Conservation (phyloP, 2,888 invertebrate genomes). For the Zygogramma bicolorata region DNA sequence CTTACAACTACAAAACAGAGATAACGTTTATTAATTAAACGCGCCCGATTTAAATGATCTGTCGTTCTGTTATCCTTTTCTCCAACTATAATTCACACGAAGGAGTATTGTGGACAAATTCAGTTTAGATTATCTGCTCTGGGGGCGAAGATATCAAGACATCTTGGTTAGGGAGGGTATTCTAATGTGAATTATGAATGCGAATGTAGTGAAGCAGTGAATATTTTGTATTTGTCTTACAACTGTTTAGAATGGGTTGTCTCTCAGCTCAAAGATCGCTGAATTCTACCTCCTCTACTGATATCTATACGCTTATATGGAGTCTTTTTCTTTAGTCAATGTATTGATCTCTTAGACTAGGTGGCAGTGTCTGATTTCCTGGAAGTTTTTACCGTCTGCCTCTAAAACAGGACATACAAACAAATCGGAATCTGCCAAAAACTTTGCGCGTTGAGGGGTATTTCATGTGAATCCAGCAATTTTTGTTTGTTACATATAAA, state of each 20-base stretch:
- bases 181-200: not conserved
- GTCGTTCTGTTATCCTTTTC: slow-evolving; percentile 26
- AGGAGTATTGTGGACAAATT: slow-evolving; percentile 28
- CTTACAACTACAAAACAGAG: slow-evolving; percentile 47
- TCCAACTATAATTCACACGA: slow-evolving; percentile 34
- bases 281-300: too few species aligned
- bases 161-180: slow-evolving; percentile 11
- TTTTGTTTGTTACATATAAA: too few species aligned
- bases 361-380: too few species aligned
- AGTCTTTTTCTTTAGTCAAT: too few species aligned
- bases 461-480: too few species aligned
- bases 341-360: too few species aligned
- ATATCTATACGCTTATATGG: too few species aligned
- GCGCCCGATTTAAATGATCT: slow-evolving; percentile 32
- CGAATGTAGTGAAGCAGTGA: not conserved
- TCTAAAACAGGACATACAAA: too few species aligned
- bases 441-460: too few species aligned
- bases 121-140: slow-evolving; percentile 19
- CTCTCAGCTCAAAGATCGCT: too few species aligned
- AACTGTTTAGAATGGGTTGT: not conserved
- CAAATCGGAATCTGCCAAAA: too few species aligned
- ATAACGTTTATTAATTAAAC: slow-evolving; percentile 46
- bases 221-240: not conserved
- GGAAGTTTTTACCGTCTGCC: too few species aligned
- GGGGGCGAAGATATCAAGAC: slow-evolving; percentile 26